Evolutionary conservation across 2,797 vertebrate species (phyloP).

Genomic region (Okamejei kenojei): DNA sequence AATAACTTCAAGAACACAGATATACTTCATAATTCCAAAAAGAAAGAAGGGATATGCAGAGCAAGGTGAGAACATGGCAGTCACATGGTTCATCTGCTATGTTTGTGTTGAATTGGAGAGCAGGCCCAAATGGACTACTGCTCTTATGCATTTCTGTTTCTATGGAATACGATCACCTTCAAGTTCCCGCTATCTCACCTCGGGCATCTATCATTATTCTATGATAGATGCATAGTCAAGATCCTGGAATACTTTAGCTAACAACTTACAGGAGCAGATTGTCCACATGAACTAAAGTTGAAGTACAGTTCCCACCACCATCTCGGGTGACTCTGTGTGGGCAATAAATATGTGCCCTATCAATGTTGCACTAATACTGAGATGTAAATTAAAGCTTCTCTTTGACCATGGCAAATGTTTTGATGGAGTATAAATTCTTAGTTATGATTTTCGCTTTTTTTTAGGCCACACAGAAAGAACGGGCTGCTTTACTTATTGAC

Average conservation of each 20-base stretch:
- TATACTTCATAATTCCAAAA: no score
- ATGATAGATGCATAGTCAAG: background rate
- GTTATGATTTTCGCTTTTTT: constrained; percentile 36
- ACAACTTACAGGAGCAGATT: background rate
- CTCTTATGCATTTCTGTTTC: no score
- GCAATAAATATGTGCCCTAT: background rate
- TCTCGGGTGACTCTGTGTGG: background rate
- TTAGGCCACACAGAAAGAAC: constrained; percentile 69
- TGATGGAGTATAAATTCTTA: background rate
- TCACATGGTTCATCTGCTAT: no score
- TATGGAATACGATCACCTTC: background rate
- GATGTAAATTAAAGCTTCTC: background rate
- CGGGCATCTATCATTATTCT: background rate
- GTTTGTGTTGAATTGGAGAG: no score
- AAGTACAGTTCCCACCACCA: background rate
- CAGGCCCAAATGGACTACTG: no score
- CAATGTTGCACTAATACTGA: background rate
- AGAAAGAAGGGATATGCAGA: no score
- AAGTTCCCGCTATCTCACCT: background rate
- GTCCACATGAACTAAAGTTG: background rate
- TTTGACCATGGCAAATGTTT: background rate
- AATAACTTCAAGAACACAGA: no score
- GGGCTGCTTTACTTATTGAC: constrained; percentile 72
- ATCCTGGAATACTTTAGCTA: background rate
- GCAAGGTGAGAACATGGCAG: no score